Conservation (phyloP, 2,888 invertebrate species). For the Dasypogon diadema region DNA sequence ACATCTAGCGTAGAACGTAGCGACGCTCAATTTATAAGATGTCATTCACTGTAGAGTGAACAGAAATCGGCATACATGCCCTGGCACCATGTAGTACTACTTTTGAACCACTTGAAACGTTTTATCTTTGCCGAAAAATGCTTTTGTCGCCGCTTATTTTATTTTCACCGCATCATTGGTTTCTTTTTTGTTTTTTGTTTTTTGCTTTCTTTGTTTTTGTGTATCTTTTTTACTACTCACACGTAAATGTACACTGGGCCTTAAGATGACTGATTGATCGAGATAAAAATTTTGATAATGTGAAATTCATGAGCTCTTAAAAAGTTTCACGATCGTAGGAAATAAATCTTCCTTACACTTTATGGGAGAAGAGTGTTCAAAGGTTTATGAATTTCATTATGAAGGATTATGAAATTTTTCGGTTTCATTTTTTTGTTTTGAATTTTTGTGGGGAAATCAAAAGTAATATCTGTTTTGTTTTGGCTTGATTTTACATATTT, state of each 20-base stretch:
- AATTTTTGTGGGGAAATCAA: too few species aligned
- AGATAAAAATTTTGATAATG: conserved; percentile 30
- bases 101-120: neutral
- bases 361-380: neutral
- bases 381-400: neutral
- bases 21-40: neutral
- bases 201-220: neutral
- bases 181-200: neutral
- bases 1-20: conserved; percentile 9
- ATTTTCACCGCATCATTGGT: conserved; percentile 18
- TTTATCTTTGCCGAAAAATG: conserved; percentile 35
- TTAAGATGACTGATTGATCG: conserved; percentile 31
- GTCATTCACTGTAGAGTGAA: conserved; percentile 1
- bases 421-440: neutral
- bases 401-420: neutral
- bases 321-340: conserved; percentile 14
- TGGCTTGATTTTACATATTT: too few species aligned
- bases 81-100: neutral
- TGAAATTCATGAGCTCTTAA: conserved; percentile 38
- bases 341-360: conserved; percentile 23
- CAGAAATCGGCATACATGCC: neutral
- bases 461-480: too few species aligned
- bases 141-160: conserved; percentile 22
- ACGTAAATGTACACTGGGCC: neutral
- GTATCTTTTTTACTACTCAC: conserved; percentile 3